A percentile compares a stretch with the other conserved stretches of the same genome.
Conservation (phyloP, 1,140 invertebrate genomes). For the Euwallacea similis region DNA sequence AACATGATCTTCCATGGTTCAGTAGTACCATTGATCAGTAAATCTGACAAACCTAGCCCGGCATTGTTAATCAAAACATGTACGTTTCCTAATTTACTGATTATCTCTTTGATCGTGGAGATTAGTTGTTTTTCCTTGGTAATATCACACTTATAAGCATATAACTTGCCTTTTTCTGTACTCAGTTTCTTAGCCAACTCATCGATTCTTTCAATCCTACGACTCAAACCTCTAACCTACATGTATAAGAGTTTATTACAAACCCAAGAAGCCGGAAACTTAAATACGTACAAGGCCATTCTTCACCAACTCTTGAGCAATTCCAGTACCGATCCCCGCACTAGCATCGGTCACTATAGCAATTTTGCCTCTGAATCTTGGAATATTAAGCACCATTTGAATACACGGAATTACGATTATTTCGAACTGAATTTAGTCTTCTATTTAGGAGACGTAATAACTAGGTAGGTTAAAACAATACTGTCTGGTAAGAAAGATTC, state of each 20-base stretch:
- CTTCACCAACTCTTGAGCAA: slow-evolving; percentile 15
- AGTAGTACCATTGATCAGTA: slow-evolving; percentile 16
- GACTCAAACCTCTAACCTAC: slow-evolving; percentile 21
- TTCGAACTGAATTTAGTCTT: too few relatives aligned
- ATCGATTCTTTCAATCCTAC: slow-evolving; percentile 16
- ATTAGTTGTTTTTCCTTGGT: slow-evolving; percentile 14
- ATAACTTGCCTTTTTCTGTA: slow-evolving; percentile 9
- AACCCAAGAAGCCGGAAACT: background rate
- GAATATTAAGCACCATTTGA: slow-evolving; percentile 2
- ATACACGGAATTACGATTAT: too few relatives aligned
- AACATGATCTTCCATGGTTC: slow-evolving; percentile 22
- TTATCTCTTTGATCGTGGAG: slow-evolving; percentile 6
- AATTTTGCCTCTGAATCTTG: slow-evolving; percentile 17
- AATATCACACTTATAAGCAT: slow-evolving; percentile 24
- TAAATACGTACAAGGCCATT: slow-evolving; percentile 3
- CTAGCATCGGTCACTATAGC: slow-evolving; percentile 19
- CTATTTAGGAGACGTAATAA: too few relatives aligned
- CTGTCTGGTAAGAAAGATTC: too few relatives aligned
- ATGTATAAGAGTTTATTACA: background rate
- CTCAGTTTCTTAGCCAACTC: slow-evolving; percentile 5
- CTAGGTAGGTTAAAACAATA: too few relatives aligned
- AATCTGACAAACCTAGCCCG: background rate
- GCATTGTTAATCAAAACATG: slow-evolving; percentile 28
- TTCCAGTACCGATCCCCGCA: slow-evolving; percentile 17
- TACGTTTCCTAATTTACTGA: slow-evolving; percentile 10